Percentiles rank a stretch among this genome's conserved stretches.
Evolutionary conservation across 1,140 invertebrate genomes (phyloP).

Genomic region (Agrypnia vestita): DNA sequence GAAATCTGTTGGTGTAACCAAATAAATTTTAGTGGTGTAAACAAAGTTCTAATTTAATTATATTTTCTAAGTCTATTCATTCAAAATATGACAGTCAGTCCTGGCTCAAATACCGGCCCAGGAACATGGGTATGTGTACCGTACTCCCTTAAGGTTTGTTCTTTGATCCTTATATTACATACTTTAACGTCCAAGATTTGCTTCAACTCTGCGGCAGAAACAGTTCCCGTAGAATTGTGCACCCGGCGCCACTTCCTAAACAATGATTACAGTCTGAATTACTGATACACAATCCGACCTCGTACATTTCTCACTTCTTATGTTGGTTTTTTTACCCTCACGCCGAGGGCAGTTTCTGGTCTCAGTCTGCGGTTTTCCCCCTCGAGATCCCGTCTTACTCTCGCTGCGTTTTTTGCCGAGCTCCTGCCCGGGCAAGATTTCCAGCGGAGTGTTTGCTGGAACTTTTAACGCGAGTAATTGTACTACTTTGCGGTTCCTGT

Average conservation of each 20-base stretch:
- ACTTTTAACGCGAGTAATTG: constrained; percentile 56
- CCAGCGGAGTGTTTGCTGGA: constrained; percentile 52
- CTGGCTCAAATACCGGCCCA: too few species aligned
- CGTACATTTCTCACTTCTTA: constrained; percentile 18
- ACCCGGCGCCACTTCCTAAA: background rate
- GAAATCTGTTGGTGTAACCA: too few species aligned
- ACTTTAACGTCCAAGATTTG: too few species aligned
- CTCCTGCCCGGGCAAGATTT: constrained; percentile 36
- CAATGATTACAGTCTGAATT: constrained; percentile 9
- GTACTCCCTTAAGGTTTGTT: too few species aligned
- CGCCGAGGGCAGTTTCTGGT: constrained; percentile 35
- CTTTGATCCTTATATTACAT: too few species aligned
- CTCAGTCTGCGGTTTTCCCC: constrained; percentile 15
- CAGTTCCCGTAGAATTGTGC: too few species aligned
- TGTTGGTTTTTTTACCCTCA: constrained; percentile 18
- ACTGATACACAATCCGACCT: constrained; percentile 24
- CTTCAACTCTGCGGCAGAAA: too few species aligned
- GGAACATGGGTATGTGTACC: too few species aligned
- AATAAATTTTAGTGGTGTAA: too few species aligned
- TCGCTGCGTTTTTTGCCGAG: background rate
- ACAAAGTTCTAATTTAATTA: too few species aligned
- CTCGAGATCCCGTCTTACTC: background rate
- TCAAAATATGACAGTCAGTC: too few species aligned
- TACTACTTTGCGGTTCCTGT: constrained; percentile 29
- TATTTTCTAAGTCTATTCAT: too few species aligned